phyloP scores from a whole-genome alignment of 2,797 vertebrate genomes.

The Eulemur mongoz region DNA sequence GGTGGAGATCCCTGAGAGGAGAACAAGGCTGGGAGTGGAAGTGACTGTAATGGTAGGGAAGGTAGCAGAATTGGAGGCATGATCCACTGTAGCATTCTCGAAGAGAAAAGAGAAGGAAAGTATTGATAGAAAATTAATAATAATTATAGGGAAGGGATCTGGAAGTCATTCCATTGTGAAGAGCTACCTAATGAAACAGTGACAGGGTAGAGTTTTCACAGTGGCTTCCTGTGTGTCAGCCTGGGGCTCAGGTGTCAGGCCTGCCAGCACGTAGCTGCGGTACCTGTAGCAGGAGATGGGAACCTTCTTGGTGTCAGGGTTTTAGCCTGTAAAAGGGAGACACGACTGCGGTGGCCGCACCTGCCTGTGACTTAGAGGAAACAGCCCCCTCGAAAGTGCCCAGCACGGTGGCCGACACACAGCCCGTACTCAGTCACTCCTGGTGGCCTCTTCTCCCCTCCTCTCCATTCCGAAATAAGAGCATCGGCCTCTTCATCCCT shows the following conservation, averaged over 20 bases:
- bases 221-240: background rate
- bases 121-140: background rate
- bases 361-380: background rate
- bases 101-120: background rate
- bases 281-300: background rate
- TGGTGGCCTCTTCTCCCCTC: background rate
- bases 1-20: background rate
- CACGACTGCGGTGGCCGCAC: fast-evolving
- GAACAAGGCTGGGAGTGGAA: background rate
- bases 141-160: background rate
- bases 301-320: background rate
- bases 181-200: background rate
- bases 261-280: no score
- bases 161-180: fast-evolving
- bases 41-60: background rate
- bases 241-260: fast-evolving
- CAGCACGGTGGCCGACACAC: fast-evolving
- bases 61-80: background rate
- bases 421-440: fast-evolving
- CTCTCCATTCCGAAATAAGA: background rate
- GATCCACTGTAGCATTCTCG: background rate
- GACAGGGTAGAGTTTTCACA: background rate
- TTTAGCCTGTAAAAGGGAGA: background rate
- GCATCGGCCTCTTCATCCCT: background rate
- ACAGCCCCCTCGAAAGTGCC: fast-evolving